Evolutionary conservation across 2,888 invertebrate genomes (phyloP), one percentile per base, ranked within the genome.

Genomic region (Hymenopus coronatus): DNA sequence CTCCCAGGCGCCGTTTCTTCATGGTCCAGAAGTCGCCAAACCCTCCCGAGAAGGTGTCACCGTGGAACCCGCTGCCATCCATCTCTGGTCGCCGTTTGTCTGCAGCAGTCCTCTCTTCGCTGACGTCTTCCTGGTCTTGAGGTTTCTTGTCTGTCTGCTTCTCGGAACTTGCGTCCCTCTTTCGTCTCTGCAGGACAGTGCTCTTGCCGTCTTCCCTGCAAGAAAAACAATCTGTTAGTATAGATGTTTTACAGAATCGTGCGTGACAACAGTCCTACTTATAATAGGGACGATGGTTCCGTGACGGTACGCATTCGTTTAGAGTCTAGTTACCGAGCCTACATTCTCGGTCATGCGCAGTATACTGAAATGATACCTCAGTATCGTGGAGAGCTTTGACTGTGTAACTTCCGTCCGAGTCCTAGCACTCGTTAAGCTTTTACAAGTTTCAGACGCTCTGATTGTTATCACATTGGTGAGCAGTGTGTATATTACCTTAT

Each of bases 1-100:
- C 85, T 2, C 33, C 20, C 7, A 27, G 30, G 0, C 28, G 28
- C n/a, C 82, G n/a, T 1, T 81, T 81, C 88, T 91, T 91, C 92
- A 92, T 92, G 2, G 92, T 92, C 28, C 90, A 91, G 85, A 92
- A 92, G 82, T 92, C 92, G 3, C 92, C 92, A 83, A 92, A 91
- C 8, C 91, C 92, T 1, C 91, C 91, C 85, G 90, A 90, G 90
- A 92, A 90, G 20, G 88, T 89, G 28, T 91, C 90, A 1, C 89
- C 90, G 84, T 91, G 90, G 87, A 90, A 91, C 20, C 90, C 90
- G 20, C 82, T 83, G 9, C 85, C 83, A 12, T 89, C 89, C 90
- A 89, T 89, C 25, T 90, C 90, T 8, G 90, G 87, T 9, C 82
- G 30, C 28, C 90, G 82, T n/a, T 89, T 89, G 83, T 28, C 86